Percentiles rank a stretch among this genome's conserved stretches.
These are phyloP conservation scores for Dreissena rostriformis DNA, from an alignment of 1,140 invertebrate genomes.

Conservation along the genomic window DNA sequence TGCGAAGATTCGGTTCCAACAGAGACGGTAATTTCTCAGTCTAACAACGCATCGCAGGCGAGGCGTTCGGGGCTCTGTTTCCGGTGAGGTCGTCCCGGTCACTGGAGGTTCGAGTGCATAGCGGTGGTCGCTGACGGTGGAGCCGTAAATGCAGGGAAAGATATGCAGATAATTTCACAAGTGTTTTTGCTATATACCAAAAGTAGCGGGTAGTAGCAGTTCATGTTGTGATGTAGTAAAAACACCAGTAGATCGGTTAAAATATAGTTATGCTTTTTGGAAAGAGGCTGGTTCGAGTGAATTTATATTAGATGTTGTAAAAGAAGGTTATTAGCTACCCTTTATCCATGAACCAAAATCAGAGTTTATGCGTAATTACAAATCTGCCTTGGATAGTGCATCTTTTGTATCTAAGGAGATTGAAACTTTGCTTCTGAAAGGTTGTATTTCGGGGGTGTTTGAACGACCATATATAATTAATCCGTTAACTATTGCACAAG, in stretches of 20 bases:
- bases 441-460: neutral
- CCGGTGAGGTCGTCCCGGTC: neutral
- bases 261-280: slow-evolving; percentile 1
- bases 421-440: neutral
- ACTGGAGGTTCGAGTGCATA: neutral
- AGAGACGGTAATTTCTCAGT: neutral
- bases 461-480: slow-evolving; percentile 9
- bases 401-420: neutral
- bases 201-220: neutral
- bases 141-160: neutral
- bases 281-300: slow-evolving; percentile 9
- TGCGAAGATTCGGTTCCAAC: too few relatives aligned
- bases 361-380: slow-evolving; percentile 9
- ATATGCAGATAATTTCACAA: neutral
- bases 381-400: neutral
- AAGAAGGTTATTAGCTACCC: slow-evolving; percentile 4
- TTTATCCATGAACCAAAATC: slow-evolving; percentile 12
- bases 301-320: neutral
- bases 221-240: too few relatives aligned
- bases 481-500: slow-evolving; percentile 15
- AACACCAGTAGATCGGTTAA: too few relatives aligned
- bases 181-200: neutral
- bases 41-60: neutral
- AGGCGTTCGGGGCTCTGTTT: neutral
- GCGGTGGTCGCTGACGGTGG: too few relatives aligned